A percentile compares a stretch with the other conserved stretches of the same genome.
Evolutionary conservation across 2,888 invertebrate genomes (phyloP).

Genomic region (Plemyria rubiginata): DNA sequence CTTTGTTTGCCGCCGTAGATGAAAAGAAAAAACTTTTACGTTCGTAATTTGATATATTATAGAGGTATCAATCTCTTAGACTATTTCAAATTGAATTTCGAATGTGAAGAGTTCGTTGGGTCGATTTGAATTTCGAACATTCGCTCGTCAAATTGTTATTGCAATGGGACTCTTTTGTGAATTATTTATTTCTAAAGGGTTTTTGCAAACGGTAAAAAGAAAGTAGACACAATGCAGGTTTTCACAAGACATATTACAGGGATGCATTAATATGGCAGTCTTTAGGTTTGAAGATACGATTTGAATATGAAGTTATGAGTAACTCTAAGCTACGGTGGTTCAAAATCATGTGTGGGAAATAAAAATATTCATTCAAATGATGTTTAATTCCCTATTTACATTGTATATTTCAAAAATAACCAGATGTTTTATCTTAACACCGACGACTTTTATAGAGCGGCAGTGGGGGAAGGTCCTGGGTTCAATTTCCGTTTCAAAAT

Average conservation of each 20-base stretch:
- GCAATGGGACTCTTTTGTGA: conserved; percentile 11
- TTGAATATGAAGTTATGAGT: conserved; percentile 24
- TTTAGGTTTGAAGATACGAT: conserved; percentile 59
- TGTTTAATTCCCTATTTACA: no score
- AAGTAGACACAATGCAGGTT: conserved; percentile 78
- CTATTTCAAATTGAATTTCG: conserved; percentile 33
- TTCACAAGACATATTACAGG: conserved; percentile 81
- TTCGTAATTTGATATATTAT: conserved; percentile 40
- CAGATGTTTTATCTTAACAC: no score
- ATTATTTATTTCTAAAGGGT: conserved; percentile 31
- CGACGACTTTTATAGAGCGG: no score
- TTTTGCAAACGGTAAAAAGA: conserved; percentile 65
- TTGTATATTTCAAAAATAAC: no score
- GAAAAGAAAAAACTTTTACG: conserved; percentile 29
- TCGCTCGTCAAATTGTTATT: conserved; percentile 17
- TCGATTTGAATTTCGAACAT: conserved; percentile 20
- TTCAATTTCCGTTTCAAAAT: no score
- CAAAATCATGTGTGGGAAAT: neutral
- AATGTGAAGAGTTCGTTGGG: conserved; percentile 16
- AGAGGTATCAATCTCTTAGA: conserved; percentile 26
- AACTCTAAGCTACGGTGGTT: neutral
- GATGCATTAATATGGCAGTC: conserved; percentile 71
- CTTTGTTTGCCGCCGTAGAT: conserved; percentile 43
- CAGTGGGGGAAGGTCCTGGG: no score
- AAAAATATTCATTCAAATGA: neutral